Evolutionary conservation across 2,113 vertebrate genomes (phyloP).

Genomic region (Stegastes partitus): DNA sequence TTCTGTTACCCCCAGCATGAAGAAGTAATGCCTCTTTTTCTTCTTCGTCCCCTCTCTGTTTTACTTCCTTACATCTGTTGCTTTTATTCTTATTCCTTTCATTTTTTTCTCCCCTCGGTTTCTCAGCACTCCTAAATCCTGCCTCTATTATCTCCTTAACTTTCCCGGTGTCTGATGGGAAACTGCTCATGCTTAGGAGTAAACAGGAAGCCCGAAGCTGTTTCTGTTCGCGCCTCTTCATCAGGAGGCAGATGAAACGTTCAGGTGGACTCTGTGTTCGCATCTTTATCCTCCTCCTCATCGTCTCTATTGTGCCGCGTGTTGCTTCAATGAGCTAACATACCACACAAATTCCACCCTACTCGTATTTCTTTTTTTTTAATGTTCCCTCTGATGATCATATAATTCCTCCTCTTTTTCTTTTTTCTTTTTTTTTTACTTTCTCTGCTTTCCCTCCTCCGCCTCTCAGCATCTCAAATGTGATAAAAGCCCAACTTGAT

Average conservation of each 20-base stretch:
- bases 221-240: conserved; percentile 29
- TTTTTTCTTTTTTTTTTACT: not conserved
- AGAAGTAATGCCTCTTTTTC: not conserved
- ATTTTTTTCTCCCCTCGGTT: not conserved
- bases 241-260: conserved; percentile 3
- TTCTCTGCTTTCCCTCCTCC: not conserved
- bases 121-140: not conserved
- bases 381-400: not conserved
- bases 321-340: not conserved
- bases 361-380: not conserved
- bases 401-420: not conserved
- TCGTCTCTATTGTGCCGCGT: conserved; percentile 23
- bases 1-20: conserved; percentile 16
- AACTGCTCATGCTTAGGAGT: not conserved
- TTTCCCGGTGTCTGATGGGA: not conserved
- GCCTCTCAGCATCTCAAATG: not conserved
- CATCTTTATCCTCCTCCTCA: conserved; percentile 17
- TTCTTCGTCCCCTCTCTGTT: not conserved
- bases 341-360: not conserved
- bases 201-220: conserved; percentile 8
- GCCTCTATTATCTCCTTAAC: not conserved
- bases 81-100: not conserved
- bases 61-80: conserved; percentile 4
- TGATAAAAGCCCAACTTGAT: conserved; percentile 6
- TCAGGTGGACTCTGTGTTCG: not conserved